Evolutionary conservation across 2,888 invertebrate species (phyloP).

Genomic region (Eilema sororculum): DNA sequence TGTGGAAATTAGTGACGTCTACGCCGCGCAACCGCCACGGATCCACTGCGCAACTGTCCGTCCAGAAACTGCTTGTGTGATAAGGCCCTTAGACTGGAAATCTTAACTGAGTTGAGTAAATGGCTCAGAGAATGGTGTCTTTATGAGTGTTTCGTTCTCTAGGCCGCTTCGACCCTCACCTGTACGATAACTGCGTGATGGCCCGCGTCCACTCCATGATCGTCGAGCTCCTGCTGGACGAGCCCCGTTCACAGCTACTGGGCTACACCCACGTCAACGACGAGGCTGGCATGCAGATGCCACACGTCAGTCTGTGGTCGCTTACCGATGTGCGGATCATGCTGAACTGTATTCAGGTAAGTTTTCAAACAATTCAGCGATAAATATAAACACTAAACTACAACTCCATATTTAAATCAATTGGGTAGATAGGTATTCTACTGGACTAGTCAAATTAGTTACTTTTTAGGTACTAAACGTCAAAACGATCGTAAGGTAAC

Average conservation of each 20-base stretch:
- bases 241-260: conserved; percentile 90
- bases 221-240: conserved; percentile 94
- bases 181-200: conserved; percentile 93
- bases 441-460: too few relatives aligned
- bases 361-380: neutral
- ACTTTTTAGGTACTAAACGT: too few relatives aligned
- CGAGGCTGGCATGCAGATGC: conserved; percentile 93
- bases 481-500: too few relatives aligned
- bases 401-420: too few relatives aligned
- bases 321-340: conserved; percentile 92
- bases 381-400: too few relatives aligned
- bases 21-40: too few relatives aligned
- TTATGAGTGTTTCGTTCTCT: conserved; percentile 22
- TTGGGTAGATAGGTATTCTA: too few relatives aligned
- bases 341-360: conserved; percentile 92
- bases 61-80: too few relatives aligned
- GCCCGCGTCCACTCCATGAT: conserved; percentile 94
- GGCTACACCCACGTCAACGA: conserved; percentile 95
- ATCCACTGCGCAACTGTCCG: too few relatives aligned
- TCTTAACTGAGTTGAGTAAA: too few relatives aligned
- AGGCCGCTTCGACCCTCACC: conserved; percentile 92
- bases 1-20: too few relatives aligned
- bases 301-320: conserved; percentile 94
- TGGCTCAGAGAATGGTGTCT: neutral
- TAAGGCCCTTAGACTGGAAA: too few relatives aligned